A percentile compares a stretch with the other conserved stretches of the same genome.
phyloP scores from a whole-genome alignment of 2,113 vertebrate genomes.

The Rousettus leschenaultii region DNA sequence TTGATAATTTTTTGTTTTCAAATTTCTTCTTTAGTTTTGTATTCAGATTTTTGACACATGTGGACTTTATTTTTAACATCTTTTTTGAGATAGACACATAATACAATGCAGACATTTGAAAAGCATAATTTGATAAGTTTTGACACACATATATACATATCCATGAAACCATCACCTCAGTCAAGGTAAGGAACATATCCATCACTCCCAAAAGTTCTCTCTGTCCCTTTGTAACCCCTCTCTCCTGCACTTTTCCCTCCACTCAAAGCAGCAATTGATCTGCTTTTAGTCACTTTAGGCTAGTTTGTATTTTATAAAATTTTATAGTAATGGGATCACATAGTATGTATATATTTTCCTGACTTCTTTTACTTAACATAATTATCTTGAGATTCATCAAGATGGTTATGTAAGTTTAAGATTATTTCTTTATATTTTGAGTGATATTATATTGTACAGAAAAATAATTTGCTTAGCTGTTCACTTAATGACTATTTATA shows the following conservation, averaged over 20 bases:
- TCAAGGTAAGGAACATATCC: not conserved
- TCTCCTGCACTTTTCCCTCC: not conserved
- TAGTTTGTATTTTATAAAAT: not conserved
- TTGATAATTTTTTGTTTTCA: not conserved
- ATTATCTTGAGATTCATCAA: not conserved
- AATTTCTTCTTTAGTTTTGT: conserved; percentile 2
- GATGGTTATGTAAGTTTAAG: not conserved
- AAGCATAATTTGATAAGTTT: not conserved
- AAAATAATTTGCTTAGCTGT: not conserved
- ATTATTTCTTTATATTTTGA: conserved; percentile 18
- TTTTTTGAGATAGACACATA: not conserved
- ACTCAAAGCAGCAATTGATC: not conserved
- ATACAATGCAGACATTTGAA: not conserved
- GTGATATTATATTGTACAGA: not conserved
- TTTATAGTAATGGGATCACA: not conserved
- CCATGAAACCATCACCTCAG: not conserved
- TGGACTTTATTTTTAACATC: not conserved
- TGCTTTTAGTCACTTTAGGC: not conserved
- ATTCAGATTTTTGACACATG: not conserved
- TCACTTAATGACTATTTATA: not conserved
- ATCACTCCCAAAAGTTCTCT: not conserved
- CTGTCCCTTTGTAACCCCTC: not conserved
- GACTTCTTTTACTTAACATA: not conserved
- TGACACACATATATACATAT: not conserved
- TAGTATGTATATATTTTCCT: not conserved